phyloP scores from a whole-genome alignment of 2,888 invertebrate genomes.

The Scaeva pyrastri region DNA sequence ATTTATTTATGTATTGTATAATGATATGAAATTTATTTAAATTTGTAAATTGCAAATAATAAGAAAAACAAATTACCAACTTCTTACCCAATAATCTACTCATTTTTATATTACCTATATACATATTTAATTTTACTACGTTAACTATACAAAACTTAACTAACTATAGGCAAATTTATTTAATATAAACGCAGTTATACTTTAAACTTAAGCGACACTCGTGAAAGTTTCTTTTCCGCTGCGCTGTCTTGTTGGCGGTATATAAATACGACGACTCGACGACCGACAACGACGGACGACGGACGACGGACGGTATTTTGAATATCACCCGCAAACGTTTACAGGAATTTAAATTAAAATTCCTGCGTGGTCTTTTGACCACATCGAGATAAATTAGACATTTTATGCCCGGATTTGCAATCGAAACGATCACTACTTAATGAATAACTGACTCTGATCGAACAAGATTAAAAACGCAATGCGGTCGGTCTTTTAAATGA shows the following conservation, averaged over 20 bases:
- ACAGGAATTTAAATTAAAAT: conserved; percentile 3
- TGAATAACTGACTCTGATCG: conserved; percentile 38
- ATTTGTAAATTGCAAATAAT: too few relatives aligned
- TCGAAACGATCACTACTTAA: conserved; percentile 39
- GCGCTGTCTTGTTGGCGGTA: too few relatives aligned
- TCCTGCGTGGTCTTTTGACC: conserved; percentile 19
- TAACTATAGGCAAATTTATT: conserved; percentile 25
- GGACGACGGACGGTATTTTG: too few relatives aligned
- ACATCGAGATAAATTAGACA: conserved; percentile 48
- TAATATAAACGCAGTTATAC: not conserved
- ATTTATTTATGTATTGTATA: too few relatives aligned
- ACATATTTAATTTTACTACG: too few relatives aligned
- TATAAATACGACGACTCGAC: too few relatives aligned
- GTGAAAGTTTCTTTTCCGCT: not conserved
- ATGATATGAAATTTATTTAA: too few relatives aligned
- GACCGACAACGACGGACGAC: too few relatives aligned
- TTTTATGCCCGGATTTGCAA: conserved; percentile 56
- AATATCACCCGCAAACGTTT: not conserved
- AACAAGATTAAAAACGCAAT: conserved; percentile 12
- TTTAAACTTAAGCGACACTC: not conserved
- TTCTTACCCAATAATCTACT: not conserved
- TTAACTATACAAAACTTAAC: not conserved
- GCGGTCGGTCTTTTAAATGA: conserved; percentile 38
- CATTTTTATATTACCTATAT: not conserved
- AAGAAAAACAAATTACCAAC: not conserved